These are phyloP conservation scores for Pyrocephalus nanus DNA, from an alignment of 2,797 vertebrate genomes.

Conservation along the genomic window DNA sequence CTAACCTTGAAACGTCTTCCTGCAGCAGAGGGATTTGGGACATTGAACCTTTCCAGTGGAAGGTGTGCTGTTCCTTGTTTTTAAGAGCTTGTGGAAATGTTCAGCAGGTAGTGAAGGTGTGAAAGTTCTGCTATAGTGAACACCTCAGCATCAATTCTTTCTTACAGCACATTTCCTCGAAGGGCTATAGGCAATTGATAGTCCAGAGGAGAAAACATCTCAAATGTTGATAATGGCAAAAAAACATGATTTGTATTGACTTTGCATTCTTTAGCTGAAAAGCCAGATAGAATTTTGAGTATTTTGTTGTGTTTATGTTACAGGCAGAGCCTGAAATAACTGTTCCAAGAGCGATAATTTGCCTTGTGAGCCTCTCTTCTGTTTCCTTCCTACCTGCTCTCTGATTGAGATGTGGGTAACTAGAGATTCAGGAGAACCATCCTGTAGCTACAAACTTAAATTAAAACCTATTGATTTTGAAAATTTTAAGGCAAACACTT, in stretches of 20 bases:
- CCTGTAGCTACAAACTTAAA: background rate
- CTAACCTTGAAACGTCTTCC: background rate
- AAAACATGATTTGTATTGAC: background rate
- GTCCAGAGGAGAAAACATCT: background rate
- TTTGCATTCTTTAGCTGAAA: background rate
- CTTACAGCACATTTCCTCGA: background rate
- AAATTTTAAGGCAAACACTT: background rate
- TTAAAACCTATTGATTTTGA: background rate
- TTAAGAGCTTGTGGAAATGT: background rate
- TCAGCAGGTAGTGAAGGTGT: background rate
- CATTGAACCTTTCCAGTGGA: background rate
- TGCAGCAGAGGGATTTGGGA: background rate
- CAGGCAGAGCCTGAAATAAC: background rate
- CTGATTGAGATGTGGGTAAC: background rate
- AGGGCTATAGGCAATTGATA: accelerated
- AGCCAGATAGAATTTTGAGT: background rate
- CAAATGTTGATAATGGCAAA: background rate
- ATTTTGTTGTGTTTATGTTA: background rate
- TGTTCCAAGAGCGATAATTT: background rate
- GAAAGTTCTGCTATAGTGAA: background rate
- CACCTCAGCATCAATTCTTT: background rate
- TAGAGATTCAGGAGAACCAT: background rate
- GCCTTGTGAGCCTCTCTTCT: background rate
- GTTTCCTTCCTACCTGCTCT: background rate
- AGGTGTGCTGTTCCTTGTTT: background rate